Base-by-base conservation (phyloP, 2,888 invertebrate species). In the Agrotis segetum region DNA sequence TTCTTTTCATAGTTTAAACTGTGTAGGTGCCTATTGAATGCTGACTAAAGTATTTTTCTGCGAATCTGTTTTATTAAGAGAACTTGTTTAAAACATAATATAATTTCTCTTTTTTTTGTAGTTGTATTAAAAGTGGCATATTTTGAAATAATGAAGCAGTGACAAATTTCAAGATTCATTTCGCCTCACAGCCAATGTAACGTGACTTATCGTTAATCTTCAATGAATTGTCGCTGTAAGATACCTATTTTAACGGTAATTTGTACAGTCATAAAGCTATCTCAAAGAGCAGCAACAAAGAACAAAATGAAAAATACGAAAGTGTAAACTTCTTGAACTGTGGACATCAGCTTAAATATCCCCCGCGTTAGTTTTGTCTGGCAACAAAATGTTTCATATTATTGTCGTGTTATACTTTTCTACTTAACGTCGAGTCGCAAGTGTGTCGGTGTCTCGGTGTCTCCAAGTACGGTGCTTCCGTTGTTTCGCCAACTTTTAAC, bases 401-500 rank as follows among this genome's bases (percentile, higher is more conserved):
- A 93, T 93, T 93, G 93, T 91, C 93, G 91, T 91, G 93, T 93
- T 93, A 94, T 92, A 94, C 91, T 95, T 94, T 92, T 92, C 91
- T 94, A 94, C 94, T 95, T 95, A 95, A 91, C 94, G 94, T 92
- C 92, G 87, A 91, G 92, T 92, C 90, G 92, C 95, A 93, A 94
- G 95, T 95, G 94, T 95, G 94, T 93, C 88, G 88, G 79, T 81
- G 94, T 95, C 94, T 93, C 88, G 88, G 78, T 80, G 79, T 81
- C 79, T 77, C 81, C 86, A 90, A 93, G 93, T 92, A 88, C 87
- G 87, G 88, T 90, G 92, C 92, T 92, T 92, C 91, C 92, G 95
- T 94, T 95, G 95, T 95, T 94, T 93, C 92, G 84, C 92, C 89
- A 95, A 96, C 92, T 96, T 96, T 96, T 96, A 96, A 96, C 96